Conservation (phyloP, 2,888 invertebrate genomes). For the Apantesis nais region DNA sequence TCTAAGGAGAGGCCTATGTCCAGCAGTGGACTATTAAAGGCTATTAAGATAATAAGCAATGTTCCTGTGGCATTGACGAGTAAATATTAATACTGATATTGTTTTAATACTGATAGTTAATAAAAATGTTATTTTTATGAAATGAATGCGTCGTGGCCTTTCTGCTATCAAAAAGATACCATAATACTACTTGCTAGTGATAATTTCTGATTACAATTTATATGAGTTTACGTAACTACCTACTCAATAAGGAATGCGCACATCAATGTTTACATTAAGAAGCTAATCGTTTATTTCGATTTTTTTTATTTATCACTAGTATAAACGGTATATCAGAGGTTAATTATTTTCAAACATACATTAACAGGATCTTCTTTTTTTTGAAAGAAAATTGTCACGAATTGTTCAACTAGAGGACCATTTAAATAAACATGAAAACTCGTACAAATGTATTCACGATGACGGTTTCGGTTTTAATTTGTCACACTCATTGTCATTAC, state of each 20-base stretch:
- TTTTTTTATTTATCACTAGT: not conserved
- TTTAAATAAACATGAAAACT: too few relatives aligned
- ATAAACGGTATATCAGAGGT: too few relatives aligned
- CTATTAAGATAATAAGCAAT: not conserved
- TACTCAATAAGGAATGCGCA: constrained; percentile 2
- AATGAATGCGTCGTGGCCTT: constrained; percentile 6
- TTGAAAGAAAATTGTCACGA: too few relatives aligned
- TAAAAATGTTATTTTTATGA: not conserved
- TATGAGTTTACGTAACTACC: constrained; percentile 6
- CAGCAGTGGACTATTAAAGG: too few relatives aligned
- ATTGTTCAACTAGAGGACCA: too few relatives aligned
- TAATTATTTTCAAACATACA: not conserved
- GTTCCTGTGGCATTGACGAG: not conserved
- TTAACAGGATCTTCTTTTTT: too few relatives aligned
- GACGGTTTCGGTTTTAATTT: too few relatives aligned
- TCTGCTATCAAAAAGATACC: constrained; percentile 22
- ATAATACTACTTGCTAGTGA: constrained; percentile 7
- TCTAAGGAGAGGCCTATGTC: too few relatives aligned
- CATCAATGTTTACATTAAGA: constrained; percentile 1
- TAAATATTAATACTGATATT: not conserved
- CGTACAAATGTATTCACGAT: too few relatives aligned
- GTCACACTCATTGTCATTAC: too few relatives aligned
- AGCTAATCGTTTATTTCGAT: not conserved
- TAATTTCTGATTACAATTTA: constrained; percentile 6
- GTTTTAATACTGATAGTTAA: not conserved